These are phyloP conservation scores for Brachionus asplanchnoidis DNA, from an alignment of 1,140 invertebrate genomes.

Conservation along the genomic window DNA sequence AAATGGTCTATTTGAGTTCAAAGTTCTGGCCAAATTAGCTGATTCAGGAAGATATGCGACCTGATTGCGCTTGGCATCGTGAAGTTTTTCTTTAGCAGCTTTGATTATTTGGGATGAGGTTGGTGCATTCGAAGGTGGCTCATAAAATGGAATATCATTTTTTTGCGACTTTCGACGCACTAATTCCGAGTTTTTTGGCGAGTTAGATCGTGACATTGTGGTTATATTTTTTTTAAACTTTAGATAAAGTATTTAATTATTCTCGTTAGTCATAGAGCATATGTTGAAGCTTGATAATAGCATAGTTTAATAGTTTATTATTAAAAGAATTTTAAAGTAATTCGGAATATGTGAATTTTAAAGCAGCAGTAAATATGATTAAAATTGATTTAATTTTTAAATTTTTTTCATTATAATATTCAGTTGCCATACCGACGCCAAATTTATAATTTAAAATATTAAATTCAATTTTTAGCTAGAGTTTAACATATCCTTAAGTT, in stretches of 20 bases:
- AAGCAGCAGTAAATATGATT: neutral
- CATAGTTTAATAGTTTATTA: neutral
- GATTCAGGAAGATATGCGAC: neutral
- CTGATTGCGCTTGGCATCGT: slow-evolving; percentile 42
- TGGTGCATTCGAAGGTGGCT: slow-evolving; percentile 58
- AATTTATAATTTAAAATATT: neutral
- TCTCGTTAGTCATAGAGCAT: neutral
- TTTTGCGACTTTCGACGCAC: slow-evolving; percentile 45
- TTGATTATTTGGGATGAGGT: slow-evolving; percentile 73
- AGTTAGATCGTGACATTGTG: neutral
- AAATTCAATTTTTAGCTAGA: neutral
- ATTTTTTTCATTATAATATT: neutral
- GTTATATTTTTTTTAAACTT: neutral
- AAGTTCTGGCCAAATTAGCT: slow-evolving; percentile 44
- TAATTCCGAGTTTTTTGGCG: slow-evolving; percentile 1
- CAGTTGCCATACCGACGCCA: neutral
- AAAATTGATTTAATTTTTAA: neutral
- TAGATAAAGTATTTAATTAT: neutral
- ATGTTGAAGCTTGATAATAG: neutral
- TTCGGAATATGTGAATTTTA: neutral
- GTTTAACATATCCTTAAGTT: neutral
- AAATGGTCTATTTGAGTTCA: slow-evolving; percentile 62
- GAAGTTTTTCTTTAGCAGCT: slow-evolving; percentile 61
- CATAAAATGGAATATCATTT: slow-evolving; percentile 54
- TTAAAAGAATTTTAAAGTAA: neutral